Conservation (phyloP, 2,113 vertebrate genomes). For the Eclectus roratus region DNA sequence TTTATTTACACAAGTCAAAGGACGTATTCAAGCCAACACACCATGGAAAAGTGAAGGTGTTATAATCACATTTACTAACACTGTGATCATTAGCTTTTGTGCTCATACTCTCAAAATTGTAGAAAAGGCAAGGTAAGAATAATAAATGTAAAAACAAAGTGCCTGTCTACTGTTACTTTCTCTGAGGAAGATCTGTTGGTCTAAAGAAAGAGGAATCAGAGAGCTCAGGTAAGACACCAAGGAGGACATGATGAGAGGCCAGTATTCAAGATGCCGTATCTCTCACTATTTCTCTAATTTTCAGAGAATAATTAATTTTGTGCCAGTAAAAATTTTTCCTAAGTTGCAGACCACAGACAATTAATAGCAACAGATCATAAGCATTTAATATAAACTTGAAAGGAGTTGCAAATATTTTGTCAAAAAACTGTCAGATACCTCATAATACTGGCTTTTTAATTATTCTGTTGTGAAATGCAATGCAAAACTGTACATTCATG, state of each 20-base stretch:
- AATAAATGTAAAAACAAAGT: not conserved
- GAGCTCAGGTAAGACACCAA: not conserved
- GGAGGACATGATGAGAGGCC: not conserved
- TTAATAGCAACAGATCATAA: not conserved
- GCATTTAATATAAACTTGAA: not conserved
- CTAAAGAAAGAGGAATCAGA: not conserved
- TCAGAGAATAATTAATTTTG: not conserved
- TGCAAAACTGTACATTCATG: not conserved
- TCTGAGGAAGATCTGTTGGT: not conserved
- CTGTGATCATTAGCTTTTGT: not conserved
- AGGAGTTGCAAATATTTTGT: not conserved
- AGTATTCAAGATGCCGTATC: not conserved
- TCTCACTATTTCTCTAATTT: not conserved
- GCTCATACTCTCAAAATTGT: not conserved
- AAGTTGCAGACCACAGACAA: not conserved
- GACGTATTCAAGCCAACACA: accelerated
- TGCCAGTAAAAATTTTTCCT: not conserved
- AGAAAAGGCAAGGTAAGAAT: not conserved
- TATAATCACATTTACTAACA: not conserved
- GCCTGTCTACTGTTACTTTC: not conserved
- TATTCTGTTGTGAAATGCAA: not conserved
- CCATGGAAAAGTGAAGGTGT: not conserved
- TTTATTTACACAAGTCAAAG: not conserved
- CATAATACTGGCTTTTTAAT: not conserved
- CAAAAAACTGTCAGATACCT: not conserved